Percentiles rank a stretch among this genome's conserved stretches.
Evolutionary conservation across 2,113 vertebrate species (phyloP).

Genomic region (Vanacampus margaritifer): DNA sequence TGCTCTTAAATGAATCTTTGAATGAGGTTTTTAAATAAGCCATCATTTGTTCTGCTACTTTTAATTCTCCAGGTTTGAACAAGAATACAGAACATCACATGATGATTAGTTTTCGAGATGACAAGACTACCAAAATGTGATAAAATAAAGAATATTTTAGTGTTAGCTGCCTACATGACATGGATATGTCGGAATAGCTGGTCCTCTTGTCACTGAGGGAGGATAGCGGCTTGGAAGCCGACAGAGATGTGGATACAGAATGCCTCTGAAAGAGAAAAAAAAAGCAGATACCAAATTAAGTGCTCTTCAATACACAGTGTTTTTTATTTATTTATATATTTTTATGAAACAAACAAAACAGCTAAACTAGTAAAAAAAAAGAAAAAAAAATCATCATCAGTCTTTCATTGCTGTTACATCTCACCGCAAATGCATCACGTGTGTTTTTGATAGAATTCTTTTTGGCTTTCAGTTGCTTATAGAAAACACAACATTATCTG

Average conservation of each 20-base stretch:
- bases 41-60: not conserved
- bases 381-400: too few species aligned
- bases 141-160: not conserved
- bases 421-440: too few species aligned
- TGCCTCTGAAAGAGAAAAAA: constrained; percentile 81
- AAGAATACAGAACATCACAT: not conserved
- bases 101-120: not conserved
- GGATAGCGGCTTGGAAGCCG: constrained; percentile 82
- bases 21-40: not conserved
- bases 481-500: not conserved
- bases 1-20: not conserved
- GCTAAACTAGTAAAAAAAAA: too few species aligned
- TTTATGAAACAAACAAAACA: too few species aligned
- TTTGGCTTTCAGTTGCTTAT: not conserved
- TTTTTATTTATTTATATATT: too few species aligned
- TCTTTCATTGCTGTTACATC: too few species aligned
- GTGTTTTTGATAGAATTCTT: too few species aligned
- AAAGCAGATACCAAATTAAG: not conserved
- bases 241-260: constrained; percentile 84
- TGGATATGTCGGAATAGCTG: constrained; percentile 87
- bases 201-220: constrained; percentile 86
- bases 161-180: constrained; percentile 85
- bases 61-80: not conserved
- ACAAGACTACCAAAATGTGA: not conserved
- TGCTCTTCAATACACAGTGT: too few species aligned